Conservation (phyloP, 1,140 invertebrate species). For the Amphibalanus amphitrite region DNA sequence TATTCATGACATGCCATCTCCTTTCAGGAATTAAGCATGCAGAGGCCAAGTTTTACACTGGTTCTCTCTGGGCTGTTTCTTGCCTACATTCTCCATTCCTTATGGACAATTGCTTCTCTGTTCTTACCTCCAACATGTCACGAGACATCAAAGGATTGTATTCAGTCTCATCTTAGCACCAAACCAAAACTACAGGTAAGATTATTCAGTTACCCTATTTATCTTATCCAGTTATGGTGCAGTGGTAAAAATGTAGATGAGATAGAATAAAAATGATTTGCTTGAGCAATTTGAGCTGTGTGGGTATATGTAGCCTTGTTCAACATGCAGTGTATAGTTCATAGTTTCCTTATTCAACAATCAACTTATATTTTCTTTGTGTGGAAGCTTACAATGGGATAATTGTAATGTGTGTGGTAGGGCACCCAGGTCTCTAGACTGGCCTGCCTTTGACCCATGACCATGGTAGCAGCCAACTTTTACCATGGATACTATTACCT, state of each 20-base stretch:
- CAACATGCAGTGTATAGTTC: no score
- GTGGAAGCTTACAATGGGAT: no score
- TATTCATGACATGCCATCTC: no score
- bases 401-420: no score
- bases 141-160: constrained; percentile 27
- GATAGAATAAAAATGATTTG: no score
- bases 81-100: constrained; percentile 48
- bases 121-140: constrained; percentile 50
- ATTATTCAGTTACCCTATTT: constrained; percentile 35
- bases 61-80: constrained; percentile 37
- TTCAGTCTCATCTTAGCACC: constrained; percentile 23
- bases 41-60: constrained; percentile 13
- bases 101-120: constrained; percentile 49
- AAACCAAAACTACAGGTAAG: constrained; percentile 36
- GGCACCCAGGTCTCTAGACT: no score
- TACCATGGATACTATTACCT: no score
- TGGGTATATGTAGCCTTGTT: no score
- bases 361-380: constrained; percentile 28
- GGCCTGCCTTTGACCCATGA: no score
- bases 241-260: no score
- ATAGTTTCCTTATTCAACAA: constrained; percentile 22
- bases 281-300: no score
- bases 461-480: no score
- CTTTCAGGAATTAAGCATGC: constrained; percentile 3
- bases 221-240: constrained; percentile 31